Conservation (phyloP, 1,140 invertebrate genomes). For the Hylaeus anthracinus region DNA sequence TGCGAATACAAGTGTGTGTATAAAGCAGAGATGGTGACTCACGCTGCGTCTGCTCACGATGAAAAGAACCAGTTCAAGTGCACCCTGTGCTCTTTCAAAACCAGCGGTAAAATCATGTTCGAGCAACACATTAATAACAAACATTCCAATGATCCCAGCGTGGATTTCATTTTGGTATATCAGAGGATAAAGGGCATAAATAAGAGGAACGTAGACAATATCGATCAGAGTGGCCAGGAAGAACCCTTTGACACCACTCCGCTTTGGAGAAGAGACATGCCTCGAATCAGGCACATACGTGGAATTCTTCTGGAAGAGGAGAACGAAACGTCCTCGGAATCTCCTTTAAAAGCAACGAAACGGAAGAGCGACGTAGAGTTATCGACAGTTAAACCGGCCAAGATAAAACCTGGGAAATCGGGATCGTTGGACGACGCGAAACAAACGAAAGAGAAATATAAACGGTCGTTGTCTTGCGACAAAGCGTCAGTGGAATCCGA, state of each 20-base stretch:
- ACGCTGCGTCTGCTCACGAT: conserved; percentile 82
- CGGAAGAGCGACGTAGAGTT: conserved; percentile 67
- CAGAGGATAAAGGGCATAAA: conserved; percentile 75
- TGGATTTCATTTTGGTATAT: conserved; percentile 67
- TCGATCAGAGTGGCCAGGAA: conserved; percentile 63
- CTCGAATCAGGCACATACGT: conserved; percentile 83
- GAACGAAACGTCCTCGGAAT: conserved; percentile 40
- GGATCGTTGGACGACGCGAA: conserved; percentile 54
- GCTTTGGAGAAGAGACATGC: conserved; percentile 82
- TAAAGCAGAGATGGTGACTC: conserved; percentile 83
- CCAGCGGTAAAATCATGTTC: conserved; percentile 81
- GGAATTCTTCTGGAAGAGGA: conserved; percentile 70
- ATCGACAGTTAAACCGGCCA: conserved; percentile 54
- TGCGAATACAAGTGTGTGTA: conserved; percentile 84
- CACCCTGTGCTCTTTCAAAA: conserved; percentile 83
- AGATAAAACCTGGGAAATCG: conserved; percentile 62
- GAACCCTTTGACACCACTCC: conserved; percentile 83
- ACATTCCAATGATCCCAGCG: conserved; percentile 77
- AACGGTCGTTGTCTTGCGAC: conserved; percentile 55
- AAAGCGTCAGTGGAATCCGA: conserved; percentile 26
- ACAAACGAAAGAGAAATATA: conserved; percentile 59
- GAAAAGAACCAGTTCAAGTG: conserved; percentile 87
- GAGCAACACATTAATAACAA: conserved; percentile 82
- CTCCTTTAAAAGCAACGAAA: conserved; percentile 61
- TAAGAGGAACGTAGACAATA: conserved; percentile 51